Percentiles rank a stretch among this genome's conserved stretches.
phyloP scores from a whole-genome alignment of 2,888 invertebrate genomes.

The Resseliella maxima region DNA sequence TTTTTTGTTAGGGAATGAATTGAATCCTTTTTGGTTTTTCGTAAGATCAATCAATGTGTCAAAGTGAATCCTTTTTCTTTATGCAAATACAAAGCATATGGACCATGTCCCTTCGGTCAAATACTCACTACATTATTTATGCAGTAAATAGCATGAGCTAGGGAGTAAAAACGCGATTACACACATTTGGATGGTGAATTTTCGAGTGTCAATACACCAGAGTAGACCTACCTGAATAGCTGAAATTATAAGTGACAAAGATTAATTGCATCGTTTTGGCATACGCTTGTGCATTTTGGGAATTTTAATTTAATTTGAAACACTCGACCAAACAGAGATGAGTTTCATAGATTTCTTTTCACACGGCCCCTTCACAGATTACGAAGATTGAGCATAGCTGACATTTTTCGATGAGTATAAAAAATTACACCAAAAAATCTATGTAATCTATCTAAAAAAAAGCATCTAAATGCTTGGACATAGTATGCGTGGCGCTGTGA shows the following conservation, averaged over 20 bases:
- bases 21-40: constrained; percentile 47
- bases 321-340: neutral
- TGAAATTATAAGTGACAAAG: constrained; percentile 24
- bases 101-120: constrained; percentile 41
- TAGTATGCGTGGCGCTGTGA: neutral
- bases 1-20: neutral
- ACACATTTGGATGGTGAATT: neutral
- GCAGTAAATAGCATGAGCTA: neutral
- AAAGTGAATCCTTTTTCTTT: neutral
- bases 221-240: constrained; percentile 13
- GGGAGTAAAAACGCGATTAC: neutral
- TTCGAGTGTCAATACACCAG: neutral
- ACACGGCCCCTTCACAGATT: neutral
- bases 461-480: neutral
- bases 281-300: neutral
- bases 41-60: constrained; percentile 37
- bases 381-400: neutral
- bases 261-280: constrained; percentile 7
- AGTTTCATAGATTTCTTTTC: neutral
- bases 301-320: constrained; percentile 36
- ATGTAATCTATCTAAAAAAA: neutral
- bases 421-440: neutral
- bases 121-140: neutral
- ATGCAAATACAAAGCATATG: constrained; percentile 2
- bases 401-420: constrained; percentile 15